These are phyloP conservation scores for Spodoptera frugiperda DNA, from an alignment of 1,140 invertebrate species.

Conservation along the genomic window DNA sequence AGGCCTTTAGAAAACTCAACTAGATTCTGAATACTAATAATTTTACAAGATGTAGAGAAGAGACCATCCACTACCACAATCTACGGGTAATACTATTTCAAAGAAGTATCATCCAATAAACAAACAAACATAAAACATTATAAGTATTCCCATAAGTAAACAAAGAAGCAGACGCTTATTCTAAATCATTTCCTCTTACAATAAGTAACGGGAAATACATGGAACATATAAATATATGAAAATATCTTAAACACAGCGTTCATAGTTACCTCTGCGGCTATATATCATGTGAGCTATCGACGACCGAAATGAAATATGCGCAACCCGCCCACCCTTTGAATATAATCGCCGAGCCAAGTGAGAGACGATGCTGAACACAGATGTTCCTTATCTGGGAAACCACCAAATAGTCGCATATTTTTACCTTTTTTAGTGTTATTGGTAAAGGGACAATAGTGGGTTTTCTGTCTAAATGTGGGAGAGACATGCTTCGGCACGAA, in stretches of 20 bases:
- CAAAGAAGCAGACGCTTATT: neutral
- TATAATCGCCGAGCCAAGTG: conserved; percentile 51
- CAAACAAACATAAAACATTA: neutral
- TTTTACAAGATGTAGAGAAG: no score
- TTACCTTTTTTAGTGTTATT: neutral
- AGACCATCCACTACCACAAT: no score
- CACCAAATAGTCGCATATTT: neutral
- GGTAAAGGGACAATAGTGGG: no score
- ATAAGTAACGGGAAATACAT: conserved; percentile 5
- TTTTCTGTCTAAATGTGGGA: no score
- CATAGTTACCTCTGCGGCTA: conserved; percentile 32
- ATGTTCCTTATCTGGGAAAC: conserved; percentile 8
- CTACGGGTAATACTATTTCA: no score
- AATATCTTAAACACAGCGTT: conserved; percentile 42
- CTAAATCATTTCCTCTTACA: conserved; percentile 7
- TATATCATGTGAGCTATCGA: conserved; percentile 55
- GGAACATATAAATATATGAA: conserved; percentile 38
- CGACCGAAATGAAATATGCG: conserved; percentile 57
- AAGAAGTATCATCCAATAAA: no score
- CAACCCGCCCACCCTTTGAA: conserved; percentile 51
- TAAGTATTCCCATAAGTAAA: neutral
- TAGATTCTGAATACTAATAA: no score
- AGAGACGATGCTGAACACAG: neutral
- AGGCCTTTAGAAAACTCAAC: no score
- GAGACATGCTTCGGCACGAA: no score